Conservation (phyloP, 2,797 vertebrate genomes). For the Darevskia mixta region DNA sequence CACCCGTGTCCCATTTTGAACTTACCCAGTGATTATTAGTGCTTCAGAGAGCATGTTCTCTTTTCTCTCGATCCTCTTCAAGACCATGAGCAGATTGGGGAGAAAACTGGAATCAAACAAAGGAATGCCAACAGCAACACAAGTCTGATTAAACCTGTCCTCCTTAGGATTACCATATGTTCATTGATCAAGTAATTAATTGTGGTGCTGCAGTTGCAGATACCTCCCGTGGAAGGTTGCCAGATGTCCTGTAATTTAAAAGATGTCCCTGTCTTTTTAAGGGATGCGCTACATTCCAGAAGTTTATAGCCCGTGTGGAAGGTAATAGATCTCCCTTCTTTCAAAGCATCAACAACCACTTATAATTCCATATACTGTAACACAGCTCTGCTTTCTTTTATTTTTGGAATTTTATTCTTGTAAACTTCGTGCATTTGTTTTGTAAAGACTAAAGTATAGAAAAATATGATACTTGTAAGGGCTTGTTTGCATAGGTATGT, state of each 20-base stretch:
- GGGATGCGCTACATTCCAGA: background rate
- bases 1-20: background rate
- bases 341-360: background rate
- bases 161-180: constrained; percentile 14
- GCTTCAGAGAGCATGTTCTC: background rate
- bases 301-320: background rate
- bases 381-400: background rate
- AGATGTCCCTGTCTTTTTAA: constrained; percentile 2
- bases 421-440: background rate
- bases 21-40: background rate
- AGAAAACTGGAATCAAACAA: constrained; percentile 17
- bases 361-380: background rate
- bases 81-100: background rate
- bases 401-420: background rate
- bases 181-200: constrained; percentile 33
- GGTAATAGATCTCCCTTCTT: background rate
- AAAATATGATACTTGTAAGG: background rate
- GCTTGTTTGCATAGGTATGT: background rate
- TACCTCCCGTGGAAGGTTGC: background rate
- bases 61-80: background rate
- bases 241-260: constrained; percentile 16
- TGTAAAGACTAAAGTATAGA: background rate
- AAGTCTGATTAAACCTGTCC: constrained; percentile 1
- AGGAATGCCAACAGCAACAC: background rate
- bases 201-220: constrained; percentile 7